Conservation (phyloP, 2,113 vertebrate genomes). For the Ammodytes marinus region DNA sequence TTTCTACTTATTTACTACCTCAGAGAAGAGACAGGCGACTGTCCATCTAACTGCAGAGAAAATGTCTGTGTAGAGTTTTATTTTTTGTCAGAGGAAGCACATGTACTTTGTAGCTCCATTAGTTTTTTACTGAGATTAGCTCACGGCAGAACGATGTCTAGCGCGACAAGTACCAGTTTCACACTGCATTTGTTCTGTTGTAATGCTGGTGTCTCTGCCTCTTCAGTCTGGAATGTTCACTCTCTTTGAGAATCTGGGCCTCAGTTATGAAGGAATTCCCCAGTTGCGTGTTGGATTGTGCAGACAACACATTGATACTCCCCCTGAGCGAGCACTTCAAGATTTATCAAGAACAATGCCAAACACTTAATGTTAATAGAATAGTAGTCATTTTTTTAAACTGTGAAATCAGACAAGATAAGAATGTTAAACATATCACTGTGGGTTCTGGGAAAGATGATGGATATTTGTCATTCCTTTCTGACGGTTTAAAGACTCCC, state of each 20-base stretch:
- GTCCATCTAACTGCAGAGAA: constrained; percentile 74
- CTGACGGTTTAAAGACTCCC: not conserved
- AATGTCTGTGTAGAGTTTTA: constrained; percentile 70
- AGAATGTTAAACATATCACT: not conserved
- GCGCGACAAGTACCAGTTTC: constrained; percentile 28
- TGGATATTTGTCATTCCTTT: not conserved
- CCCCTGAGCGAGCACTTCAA: constrained; percentile 10
- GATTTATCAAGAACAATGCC: not conserved
- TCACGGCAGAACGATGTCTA: constrained; percentile 46
- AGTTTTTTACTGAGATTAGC: constrained; percentile 61
- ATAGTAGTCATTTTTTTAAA: not conserved
- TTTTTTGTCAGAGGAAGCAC: constrained; percentile 75
- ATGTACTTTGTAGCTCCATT: constrained; percentile 68
- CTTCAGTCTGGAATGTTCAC: constrained; percentile 57
- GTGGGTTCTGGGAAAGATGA: not conserved
- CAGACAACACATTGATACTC: not conserved
- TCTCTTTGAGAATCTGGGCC: constrained; percentile 15
- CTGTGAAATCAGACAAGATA: not conserved
- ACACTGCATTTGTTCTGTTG: constrained; percentile 22
- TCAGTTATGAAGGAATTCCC: constrained; percentile 16
- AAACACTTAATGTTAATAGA: not conserved
- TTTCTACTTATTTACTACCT: constrained; percentile 83
- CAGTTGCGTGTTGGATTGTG: constrained; percentile 20
- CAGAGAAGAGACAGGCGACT: constrained; percentile 75
- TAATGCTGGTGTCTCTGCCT: constrained; percentile 13